These are phyloP conservation scores for Megaptera novaeangliae DNA, from an alignment of 2,113 vertebrate species.

Conservation along the genomic window DNA sequence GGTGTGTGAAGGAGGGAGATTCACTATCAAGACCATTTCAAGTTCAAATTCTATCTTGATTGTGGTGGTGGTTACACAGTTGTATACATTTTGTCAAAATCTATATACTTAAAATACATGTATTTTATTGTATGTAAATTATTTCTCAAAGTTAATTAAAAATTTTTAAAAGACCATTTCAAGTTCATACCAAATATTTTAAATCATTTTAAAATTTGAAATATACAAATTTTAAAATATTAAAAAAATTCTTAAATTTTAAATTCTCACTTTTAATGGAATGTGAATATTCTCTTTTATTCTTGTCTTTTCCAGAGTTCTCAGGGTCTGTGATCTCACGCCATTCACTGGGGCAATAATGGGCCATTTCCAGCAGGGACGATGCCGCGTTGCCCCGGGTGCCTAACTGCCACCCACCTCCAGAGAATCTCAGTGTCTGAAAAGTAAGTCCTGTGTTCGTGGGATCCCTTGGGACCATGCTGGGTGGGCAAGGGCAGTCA, in stretches of 20 bases:
- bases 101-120: not conserved
- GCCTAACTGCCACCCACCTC: slow-evolving; percentile 55
- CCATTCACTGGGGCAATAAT: slow-evolving; percentile 72
- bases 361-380: slow-evolving; percentile 67
- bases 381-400: not conserved
- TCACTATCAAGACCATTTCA: not conserved
- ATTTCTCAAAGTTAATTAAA: not conserved
- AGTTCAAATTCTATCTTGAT: not conserved
- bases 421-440: slow-evolving; percentile 40
- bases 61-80: not conserved
- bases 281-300: not conserved
- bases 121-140: not conserved
- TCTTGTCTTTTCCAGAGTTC: slow-evolving; percentile 70
- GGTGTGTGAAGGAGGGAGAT: not conserved
- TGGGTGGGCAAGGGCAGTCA: not conserved
- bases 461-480: not conserved
- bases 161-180: not conserved
- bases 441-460: slow-evolving; percentile 63
- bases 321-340: slow-evolving; percentile 68
- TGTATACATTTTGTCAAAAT: not conserved
- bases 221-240: not conserved
- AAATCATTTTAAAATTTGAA: not conserved
- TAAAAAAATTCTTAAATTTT: not conserved
- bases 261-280: not conserved
- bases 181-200: not conserved